phyloP scores from a whole-genome alignment of 2,797 vertebrate species.

The Phataginus tricuspis region DNA sequence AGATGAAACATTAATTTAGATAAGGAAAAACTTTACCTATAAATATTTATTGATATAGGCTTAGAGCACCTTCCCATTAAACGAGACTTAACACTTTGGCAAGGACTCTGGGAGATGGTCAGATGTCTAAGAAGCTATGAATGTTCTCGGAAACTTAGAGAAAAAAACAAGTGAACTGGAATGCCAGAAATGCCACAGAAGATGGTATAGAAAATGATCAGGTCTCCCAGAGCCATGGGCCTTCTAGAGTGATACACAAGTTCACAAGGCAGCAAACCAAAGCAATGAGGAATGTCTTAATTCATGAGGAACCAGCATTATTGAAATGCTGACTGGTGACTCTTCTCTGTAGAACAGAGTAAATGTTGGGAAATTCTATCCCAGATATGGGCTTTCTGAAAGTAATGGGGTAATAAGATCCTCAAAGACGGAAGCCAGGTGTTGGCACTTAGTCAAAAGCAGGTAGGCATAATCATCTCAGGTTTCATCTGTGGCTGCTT shows the following conservation, averaged over 20 bases:
- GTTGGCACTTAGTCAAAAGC: background rate
- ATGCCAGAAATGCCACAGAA: background rate
- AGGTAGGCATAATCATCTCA: background rate
- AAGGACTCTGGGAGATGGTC: background rate
- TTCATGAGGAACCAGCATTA: background rate
- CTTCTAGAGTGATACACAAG: background rate
- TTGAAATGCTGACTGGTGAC: background rate
- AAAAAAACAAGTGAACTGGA: background rate
- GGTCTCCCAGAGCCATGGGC: background rate
- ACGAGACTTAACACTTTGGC: background rate
- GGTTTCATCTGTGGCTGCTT: background rate
- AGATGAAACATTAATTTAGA: background rate
- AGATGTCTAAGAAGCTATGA: background rate
- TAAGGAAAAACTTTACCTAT: background rate
- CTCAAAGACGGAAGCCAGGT: background rate
- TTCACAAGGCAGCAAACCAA: background rate
- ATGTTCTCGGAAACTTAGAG: background rate
- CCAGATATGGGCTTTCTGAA: background rate
- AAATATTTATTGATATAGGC: background rate
- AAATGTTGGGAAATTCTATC: background rate
- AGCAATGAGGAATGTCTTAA: background rate
- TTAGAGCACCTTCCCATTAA: background rate
- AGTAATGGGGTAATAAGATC: background rate
- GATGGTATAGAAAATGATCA: background rate
- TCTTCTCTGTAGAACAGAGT: background rate